phyloP scores from a whole-genome alignment of 2,888 invertebrate species.

The Drosophila rubida region DNA sequence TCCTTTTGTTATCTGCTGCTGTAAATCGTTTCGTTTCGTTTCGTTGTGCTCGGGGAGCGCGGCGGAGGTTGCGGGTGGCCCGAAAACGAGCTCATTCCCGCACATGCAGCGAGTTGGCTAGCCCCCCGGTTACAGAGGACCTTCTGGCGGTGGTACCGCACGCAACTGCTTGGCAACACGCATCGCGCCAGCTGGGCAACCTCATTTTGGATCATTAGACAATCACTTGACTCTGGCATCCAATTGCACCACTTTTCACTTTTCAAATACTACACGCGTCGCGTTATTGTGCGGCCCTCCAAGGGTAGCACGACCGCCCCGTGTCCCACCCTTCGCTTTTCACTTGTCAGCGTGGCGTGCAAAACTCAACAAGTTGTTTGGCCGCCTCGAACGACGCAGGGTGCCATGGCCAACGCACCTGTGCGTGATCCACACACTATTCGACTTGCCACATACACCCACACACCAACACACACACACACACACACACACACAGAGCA shows the following conservation, averaged over 20 bases:
- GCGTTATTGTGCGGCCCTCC: too few species aligned
- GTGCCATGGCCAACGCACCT: conserved; percentile 20
- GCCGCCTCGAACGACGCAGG: conserved; percentile 9
- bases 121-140: neutral
- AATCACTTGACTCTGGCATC: conserved; percentile 19
- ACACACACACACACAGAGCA: too few species aligned
- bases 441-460: too few species aligned
- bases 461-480: too few species aligned
- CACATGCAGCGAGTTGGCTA: too few species aligned
- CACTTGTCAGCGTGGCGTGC: neutral
- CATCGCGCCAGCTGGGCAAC: conserved; percentile 66
- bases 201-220: conserved; percentile 40
- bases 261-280: neutral
- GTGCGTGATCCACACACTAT: conserved; percentile 39
- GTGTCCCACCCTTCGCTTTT: neutral
- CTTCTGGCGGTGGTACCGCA: conserved; percentile 26
- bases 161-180: conserved; percentile 60
- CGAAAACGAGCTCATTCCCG: neutral
- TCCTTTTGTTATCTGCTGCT: conserved; percentile 60
- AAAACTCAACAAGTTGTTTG: conserved; percentile 40
- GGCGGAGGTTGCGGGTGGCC: conserved; percentile 7
- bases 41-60: neutral
- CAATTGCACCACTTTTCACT: conserved; percentile 34
- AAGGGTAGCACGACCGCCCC: neutral
- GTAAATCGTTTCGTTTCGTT: conserved; percentile 38